Percentiles rank a stretch among this genome's conserved stretches.
Evolutionary conservation across 2,888 invertebrate genomes (phyloP).

Genomic region (Crematogaster levior): DNA sequence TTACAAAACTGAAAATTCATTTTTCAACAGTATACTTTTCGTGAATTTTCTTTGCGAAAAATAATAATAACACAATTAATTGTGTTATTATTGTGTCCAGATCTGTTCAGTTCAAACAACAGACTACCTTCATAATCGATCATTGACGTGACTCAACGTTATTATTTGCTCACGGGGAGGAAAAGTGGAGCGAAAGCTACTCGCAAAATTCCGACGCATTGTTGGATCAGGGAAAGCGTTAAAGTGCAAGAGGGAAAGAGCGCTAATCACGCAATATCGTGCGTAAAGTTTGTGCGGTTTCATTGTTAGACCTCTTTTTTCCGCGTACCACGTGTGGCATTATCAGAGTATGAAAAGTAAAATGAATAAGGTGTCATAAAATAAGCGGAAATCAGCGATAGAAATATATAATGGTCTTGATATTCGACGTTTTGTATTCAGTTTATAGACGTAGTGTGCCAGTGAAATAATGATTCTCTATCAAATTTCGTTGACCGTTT

Average conservation of each 20-base stretch:
- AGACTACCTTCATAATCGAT: conserved; percentile 61
- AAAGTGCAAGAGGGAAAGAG: conserved; percentile 43
- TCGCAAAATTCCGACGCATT: conserved; percentile 63
- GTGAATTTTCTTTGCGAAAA: neutral
- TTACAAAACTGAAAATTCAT: neutral
- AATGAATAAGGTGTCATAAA: conserved; percentile 16
- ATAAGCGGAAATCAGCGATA: neutral
- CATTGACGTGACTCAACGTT: conserved; percentile 62
- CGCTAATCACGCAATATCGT: conserved; percentile 57
- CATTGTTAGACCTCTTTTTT: conserved; percentile 29
- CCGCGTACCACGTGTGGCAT: neutral
- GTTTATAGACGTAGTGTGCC: no score
- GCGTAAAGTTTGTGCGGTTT: conserved; percentile 41
- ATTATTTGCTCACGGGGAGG: conserved; percentile 27
- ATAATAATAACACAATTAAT: no score
- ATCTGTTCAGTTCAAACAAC: conserved; percentile 29
- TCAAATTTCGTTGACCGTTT: no score
- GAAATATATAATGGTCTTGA: neutral
- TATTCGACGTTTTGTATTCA: neutral
- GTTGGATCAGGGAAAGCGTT: conserved; percentile 60
- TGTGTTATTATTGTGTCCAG: neutral
- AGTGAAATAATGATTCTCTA: no score
- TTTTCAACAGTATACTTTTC: neutral
- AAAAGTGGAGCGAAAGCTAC: conserved; percentile 62
- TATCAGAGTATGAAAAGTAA: conserved; percentile 8